Evolutionary conservation across 2,113 vertebrate species (phyloP).

Genomic region (Pelobates fuscus): DNA sequence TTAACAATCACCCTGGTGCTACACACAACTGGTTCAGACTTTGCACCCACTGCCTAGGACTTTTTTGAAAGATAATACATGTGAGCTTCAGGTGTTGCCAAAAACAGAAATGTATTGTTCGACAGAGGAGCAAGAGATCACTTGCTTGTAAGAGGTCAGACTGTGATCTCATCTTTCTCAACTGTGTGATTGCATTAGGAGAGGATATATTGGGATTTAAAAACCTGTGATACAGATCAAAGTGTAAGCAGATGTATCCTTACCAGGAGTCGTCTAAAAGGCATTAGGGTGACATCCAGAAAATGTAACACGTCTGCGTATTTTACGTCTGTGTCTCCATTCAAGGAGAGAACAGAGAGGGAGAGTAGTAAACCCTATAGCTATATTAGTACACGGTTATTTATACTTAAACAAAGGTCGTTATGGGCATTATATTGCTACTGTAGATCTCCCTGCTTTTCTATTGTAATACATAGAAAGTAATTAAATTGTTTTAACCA

Average conservation of each 20-base stretch:
- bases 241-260: constrained; percentile 44
- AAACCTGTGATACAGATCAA: constrained; percentile 48
- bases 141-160: constrained; percentile 40
- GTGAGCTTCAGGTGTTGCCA: constrained; percentile 42
- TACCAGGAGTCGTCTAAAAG: constrained; percentile 38
- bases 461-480: not conserved
- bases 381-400: constrained; percentile 38
- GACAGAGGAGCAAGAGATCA: constrained; percentile 41
- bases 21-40: constrained; percentile 23
- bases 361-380: constrained; percentile 35
- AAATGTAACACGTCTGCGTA: constrained; percentile 42
- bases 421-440: constrained; percentile 10
- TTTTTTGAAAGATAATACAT: constrained; percentile 50
- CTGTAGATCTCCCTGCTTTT: not conserved
- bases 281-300: constrained; percentile 35
- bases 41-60: constrained; percentile 6
- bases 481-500: too few relatives aligned
- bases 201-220: constrained; percentile 51
- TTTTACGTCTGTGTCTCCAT: constrained; percentile 45
- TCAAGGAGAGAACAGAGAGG: constrained; percentile 31
- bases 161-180: constrained; percentile 45
- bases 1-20: constrained; percentile 49
- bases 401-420: constrained; percentile 39
- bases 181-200: constrained; percentile 41
- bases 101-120: constrained; percentile 44